Percentiles rank a stretch among this genome's conserved stretches.
These are phyloP conservation scores for Sebastes elongatus DNA, from an alignment of 2,797 vertebrate genomes.

Conservation along the genomic window DNA sequence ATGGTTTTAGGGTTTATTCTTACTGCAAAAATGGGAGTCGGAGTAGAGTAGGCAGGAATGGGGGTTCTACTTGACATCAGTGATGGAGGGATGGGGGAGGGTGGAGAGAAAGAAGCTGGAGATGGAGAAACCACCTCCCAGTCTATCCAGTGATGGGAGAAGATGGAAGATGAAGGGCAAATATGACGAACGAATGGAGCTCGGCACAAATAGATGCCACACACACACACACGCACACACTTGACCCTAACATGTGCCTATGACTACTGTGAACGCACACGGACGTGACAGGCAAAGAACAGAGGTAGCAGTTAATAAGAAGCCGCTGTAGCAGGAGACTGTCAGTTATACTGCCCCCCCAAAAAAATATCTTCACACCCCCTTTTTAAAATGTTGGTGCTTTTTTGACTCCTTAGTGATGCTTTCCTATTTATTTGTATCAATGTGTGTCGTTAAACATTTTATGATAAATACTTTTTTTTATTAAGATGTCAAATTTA, in stretches of 20 bases:
- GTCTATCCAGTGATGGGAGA: background rate
- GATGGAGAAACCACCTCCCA: background rate
- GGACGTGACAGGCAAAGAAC: constrained; percentile 27
- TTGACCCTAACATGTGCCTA: constrained; percentile 64
- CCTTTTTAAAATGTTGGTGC: constrained; percentile 50
- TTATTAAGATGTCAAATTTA: constrained; percentile 46
- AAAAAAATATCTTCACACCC: background rate
- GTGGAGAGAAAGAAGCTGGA: background rate
- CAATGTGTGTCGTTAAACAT: constrained; percentile 9
- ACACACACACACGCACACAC: constrained; percentile 4
- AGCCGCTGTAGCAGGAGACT: constrained; percentile 58
- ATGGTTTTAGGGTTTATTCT: background rate
- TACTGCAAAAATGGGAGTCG: background rate
- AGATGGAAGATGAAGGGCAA: background rate
- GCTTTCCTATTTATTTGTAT: constrained; percentile 58
- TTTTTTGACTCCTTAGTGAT: constrained; percentile 46
- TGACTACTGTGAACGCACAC: constrained; percentile 62
- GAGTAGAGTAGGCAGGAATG: background rate
- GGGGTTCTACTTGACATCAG: background rate
- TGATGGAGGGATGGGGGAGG: background rate
- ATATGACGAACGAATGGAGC: background rate
- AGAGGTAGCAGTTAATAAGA: constrained; percentile 44
- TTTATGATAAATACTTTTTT: constrained; percentile 27
- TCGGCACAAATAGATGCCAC: constrained; percentile 2
- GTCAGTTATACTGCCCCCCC: constrained; percentile 49